phyloP scores from a whole-genome alignment of 2,797 vertebrate species.

The Sebastes vulpes region DNA sequence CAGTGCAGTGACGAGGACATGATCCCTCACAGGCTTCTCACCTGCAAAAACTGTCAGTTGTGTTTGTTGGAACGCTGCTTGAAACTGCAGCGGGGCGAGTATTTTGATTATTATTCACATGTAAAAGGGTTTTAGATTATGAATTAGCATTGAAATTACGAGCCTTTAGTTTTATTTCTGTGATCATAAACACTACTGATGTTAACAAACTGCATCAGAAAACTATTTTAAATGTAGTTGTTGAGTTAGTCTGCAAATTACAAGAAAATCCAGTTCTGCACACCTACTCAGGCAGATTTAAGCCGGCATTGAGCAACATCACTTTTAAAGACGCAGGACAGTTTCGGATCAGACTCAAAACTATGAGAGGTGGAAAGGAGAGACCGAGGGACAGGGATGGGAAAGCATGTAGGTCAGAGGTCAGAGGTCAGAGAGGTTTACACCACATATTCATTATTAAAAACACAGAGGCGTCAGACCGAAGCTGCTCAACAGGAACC shows the following conservation, averaged over 20 bases:
- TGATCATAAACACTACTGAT: not conserved
- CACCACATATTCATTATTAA: not conserved
- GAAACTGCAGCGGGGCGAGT: not conserved
- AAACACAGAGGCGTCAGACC: not conserved
- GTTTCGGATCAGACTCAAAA: not conserved
- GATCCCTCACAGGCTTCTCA: not conserved
- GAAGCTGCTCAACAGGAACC: not conserved
- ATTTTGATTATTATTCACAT: not conserved
- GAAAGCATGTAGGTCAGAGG: not conserved
- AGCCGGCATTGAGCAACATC: not conserved
- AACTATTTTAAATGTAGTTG: not conserved
- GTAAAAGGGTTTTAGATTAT: not conserved
- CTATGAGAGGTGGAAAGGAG: not conserved
- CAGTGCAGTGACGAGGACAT: not conserved
- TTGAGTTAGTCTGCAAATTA: not conserved
- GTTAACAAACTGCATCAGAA: not conserved
- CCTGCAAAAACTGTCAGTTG: not conserved
- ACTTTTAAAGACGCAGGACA: not conserved
- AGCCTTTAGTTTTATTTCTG: not conserved
- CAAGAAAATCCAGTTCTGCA: not conserved
- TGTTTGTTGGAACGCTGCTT: not conserved
- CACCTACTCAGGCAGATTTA: not conserved
- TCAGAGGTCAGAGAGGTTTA: not conserved
- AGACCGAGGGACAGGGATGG: not conserved
- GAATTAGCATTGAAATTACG: not conserved